Evolutionary conservation across 2,888 invertebrate genomes (phyloP), one percentile per base, ranked within the genome.

Genomic region (Aphidoletes aphidimyza): DNA sequence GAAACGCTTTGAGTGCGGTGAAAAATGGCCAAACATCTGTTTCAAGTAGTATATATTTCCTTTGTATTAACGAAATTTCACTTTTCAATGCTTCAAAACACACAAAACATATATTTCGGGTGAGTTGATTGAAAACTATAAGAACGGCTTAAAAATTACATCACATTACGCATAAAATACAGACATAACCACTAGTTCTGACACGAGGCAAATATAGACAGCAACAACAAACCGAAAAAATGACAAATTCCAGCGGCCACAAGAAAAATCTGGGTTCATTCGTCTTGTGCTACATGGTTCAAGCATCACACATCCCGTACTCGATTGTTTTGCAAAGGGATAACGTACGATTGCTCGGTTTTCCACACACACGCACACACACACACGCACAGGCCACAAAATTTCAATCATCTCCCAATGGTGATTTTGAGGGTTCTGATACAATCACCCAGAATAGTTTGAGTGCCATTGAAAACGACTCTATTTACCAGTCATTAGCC

Each of bases 401-500:
- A 54, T 3, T 54, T 54, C 54, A 54, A 54, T 54, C 54, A 14
- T 22, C 19, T 9, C 17, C 17, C 17, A 9, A 22, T 54, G 6
- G 54, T 5, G 22, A 17, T 22, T 54, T 69, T 30, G 69, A 30
- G 69, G 69, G 26, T 69, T 8, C 69, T n/a, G n/a, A n/a, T n/a
- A n/a, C n/a, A n/a, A n/a, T n/a, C n/a, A n/a, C n/a, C n/a, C n/a
- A n/a, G n/a, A n/a, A n/a, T n/a, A n/a, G n/a, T n/a, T n/a, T n/a
- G n/a, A n/a, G n/a, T n/a, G n/a, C n/a, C n/a, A n/a, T n/a, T n/a
- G n/a, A 69, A 69, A 69, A 69, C 69, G 69, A 30, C 34, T 69
- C 26, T 69, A 69, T 69, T 69, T 69, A 69, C 81, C 36, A 37
- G 81, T 81, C 81, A 81, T 81, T 81, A 81, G 81, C 81, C 22